Percentiles rank a stretch among this genome's conserved stretches.
These are phyloP conservation scores for Argentina silus DNA, from an alignment of 2,797 vertebrate species.

Conservation along the genomic window DNA sequence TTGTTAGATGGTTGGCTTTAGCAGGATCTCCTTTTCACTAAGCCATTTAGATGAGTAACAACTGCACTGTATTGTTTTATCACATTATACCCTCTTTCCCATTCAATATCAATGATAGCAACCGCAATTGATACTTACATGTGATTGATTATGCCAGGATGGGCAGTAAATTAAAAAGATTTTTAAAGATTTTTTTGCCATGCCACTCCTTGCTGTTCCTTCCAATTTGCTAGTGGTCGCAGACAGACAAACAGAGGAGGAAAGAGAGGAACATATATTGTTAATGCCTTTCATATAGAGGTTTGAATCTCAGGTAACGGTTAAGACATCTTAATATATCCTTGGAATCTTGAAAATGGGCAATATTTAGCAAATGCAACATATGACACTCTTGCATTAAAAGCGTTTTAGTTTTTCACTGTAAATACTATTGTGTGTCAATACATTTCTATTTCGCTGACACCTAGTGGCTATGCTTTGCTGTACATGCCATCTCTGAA, in stretches of 20 bases:
- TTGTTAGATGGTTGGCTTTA: not conserved
- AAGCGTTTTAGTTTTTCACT: too few species aligned
- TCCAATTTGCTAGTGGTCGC: not conserved
- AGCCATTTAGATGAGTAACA: conserved; percentile 3
- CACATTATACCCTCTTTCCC: not conserved
- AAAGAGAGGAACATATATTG: not conserved
- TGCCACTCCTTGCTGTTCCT: not conserved
- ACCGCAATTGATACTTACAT: not conserved
- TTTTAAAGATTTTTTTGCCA: not conserved
- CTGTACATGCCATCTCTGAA: conserved; percentile 27
- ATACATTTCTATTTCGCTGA: conserved; percentile 46
- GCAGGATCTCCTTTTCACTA: not conserved
- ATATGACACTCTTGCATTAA: not conserved
- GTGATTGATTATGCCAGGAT: not conserved
- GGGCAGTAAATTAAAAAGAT: not conserved
- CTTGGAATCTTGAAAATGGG: not conserved
- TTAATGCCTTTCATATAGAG: not conserved
- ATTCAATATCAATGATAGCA: not conserved
- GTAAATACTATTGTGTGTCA: not conserved
- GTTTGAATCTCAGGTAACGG: not conserved
- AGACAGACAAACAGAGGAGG: not conserved
- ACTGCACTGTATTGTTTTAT: not conserved
- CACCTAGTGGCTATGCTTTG: conserved; percentile 64
- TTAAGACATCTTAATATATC: not conserved
- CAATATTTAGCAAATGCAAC: not conserved